A percentile compares a stretch with the other conserved stretches of the same genome.
phyloP scores from a whole-genome alignment of 2,113 vertebrate species.

The Actenoides hombroni region DNA sequence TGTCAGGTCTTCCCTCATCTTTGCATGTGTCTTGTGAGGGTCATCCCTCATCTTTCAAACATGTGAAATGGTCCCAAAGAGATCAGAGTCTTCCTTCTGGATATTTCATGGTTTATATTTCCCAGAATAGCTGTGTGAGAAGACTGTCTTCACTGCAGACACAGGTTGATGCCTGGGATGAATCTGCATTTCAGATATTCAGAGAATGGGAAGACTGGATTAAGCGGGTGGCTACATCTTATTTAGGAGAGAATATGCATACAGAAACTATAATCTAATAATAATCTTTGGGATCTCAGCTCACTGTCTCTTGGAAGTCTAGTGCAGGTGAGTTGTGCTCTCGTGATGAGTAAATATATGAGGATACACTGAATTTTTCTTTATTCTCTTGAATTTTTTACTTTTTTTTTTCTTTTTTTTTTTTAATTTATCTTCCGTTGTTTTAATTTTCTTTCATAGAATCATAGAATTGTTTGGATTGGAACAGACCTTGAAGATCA shows the following conservation, averaged over 20 bases:
- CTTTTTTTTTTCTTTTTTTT: not conserved
- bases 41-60: not conserved
- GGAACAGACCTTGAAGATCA: not conserved
- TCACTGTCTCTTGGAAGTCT: not conserved
- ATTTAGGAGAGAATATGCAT: not conserved
- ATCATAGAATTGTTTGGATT: not conserved
- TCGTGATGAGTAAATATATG: not conserved
- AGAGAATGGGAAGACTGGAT: not conserved
- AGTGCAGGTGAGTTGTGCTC: not conserved
- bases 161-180: not conserved
- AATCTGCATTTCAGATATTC: not conserved
- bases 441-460: not conserved
- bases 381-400: not conserved
- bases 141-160: not conserved
- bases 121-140: not conserved
- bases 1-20: not conserved
- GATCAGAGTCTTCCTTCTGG: not conserved
- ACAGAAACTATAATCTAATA: not conserved
- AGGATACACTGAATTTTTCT: not conserved
- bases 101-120: not conserved
- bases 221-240: not conserved
- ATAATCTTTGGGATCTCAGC: not conserved
- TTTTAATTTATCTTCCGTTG: not conserved
- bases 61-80: not conserved
- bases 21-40: too few relatives aligned